Evolutionary conservation across 2,888 invertebrate genomes (phyloP), one percentile per base, ranked within the genome.

Genomic region (Frankliniella fusca): DNA sequence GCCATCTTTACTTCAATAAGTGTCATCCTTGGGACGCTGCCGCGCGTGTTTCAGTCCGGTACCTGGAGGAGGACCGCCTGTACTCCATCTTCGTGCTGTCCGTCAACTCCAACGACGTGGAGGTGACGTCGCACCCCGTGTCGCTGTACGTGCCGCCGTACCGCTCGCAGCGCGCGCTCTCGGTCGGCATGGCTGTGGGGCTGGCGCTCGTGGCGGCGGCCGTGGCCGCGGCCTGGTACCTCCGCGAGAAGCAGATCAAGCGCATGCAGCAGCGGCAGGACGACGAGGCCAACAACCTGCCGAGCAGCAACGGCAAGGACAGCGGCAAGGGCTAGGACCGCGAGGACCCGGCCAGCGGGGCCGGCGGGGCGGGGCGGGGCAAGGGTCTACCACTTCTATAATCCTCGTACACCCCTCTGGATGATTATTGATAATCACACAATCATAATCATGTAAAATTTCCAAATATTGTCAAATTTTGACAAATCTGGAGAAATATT

Each of bases 61-160:
- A 91, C 84, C 89, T 95, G 84, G 91, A 92, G 85, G 95, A 95
- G 86, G 95, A 95, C 84, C 91, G 90, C 85, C 90, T 90, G 81
- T 95, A 95, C 87, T 90, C 91, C 86, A 93, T 95, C 86, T 93
- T 93, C 88, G 94, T 96, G 83, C 87, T 91, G 84, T 93, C 95
- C 0, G 88, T 92, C 83, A 91, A 93, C 0, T 87, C 89, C 2
- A 90, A 91, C 82, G 91, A 91, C 86, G 92, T 91, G 85, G 90
- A 92, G 85, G 90, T 92, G n/a, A 89, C 90, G 80, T 91, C 93
- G 84, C 92, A 92, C 80, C 92, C 91, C 85, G 90, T 93, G 81
- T 89, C 90, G 83, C 88, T 94, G 83, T 90, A 90, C 83, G 93
- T 94, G 85, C 94, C 95, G 80, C 91, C 92, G 81, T 94, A 93